Evolutionary conservation across 1,140 invertebrate species (phyloP).

Genomic region (Eueides isabella): DNA sequence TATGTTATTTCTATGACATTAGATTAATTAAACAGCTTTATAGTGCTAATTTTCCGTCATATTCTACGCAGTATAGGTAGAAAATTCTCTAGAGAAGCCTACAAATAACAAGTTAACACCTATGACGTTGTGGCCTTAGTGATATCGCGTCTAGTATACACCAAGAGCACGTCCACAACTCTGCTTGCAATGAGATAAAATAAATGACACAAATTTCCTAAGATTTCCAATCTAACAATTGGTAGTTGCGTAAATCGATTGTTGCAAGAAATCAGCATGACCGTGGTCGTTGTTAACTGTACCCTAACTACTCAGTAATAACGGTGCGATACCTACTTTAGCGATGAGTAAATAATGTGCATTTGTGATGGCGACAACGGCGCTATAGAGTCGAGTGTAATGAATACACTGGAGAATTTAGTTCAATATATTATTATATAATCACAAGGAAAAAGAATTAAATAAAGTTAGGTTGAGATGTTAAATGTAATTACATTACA

Average conservation of each 20-base stretch:
- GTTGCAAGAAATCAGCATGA: conserved; percentile 32
- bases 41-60: not conserved
- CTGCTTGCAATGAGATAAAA: conserved; percentile 22
- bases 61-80: not conserved
- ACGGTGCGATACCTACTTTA: conserved; percentile 16
- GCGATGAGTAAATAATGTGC: conserved; percentile 25
- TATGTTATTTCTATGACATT: too few species aligned
- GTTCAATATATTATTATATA: too few species aligned
- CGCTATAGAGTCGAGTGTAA: not conserved
- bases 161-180: conserved; percentile 14
- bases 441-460: too few species aligned
- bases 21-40: too few species aligned
- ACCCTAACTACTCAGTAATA: conserved; percentile 16
- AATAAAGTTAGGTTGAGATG: too few species aligned
- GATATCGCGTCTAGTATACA: not conserved
- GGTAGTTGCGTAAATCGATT: conserved; percentile 34
- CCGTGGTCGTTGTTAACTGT: conserved; percentile 35
- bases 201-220: conserved; percentile 33
- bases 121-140: not conserved
- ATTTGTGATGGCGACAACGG: not conserved
- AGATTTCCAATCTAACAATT: conserved; percentile 27
- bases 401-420: too few species aligned
- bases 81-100: not conserved
- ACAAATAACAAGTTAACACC: conserved; percentile 4
- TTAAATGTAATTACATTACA: too few species aligned